Percentiles rank a stretch among this genome's conserved stretches.
Conservation (phyloP, 2,797 vertebrate species). For the Synanceia verrucosa region DNA sequence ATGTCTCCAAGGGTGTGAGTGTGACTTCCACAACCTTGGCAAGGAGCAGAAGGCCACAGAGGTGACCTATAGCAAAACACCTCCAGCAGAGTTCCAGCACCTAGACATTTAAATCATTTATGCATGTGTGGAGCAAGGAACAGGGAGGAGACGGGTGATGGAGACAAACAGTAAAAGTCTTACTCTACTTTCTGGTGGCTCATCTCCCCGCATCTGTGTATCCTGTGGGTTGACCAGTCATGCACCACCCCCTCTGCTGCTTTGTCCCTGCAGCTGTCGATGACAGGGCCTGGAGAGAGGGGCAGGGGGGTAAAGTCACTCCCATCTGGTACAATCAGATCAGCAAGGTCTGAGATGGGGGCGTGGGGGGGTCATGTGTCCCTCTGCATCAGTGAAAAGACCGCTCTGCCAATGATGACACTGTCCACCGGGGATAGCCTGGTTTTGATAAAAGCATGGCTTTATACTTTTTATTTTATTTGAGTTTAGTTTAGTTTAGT, state of each 20-base stretch:
- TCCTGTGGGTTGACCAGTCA: constrained; percentile 59
- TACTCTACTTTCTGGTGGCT: constrained; percentile 49
- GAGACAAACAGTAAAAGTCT: constrained; percentile 48
- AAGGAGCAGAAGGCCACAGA: not conserved
- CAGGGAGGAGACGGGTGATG: constrained; percentile 2
- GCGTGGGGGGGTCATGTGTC: constrained; percentile 69
- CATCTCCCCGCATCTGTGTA: constrained; percentile 35
- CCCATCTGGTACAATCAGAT: constrained; percentile 82
- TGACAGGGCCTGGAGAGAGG: constrained; percentile 72
- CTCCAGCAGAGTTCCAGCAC: constrained; percentile 11
- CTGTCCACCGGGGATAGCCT: constrained; percentile 47
- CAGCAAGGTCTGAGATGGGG: constrained; percentile 68
- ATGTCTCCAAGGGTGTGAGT: constrained; percentile 36
- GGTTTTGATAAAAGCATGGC: constrained; percentile 36
- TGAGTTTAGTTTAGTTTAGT: too few relatives aligned
- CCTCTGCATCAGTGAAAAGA: constrained; percentile 72
- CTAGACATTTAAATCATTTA: constrained; percentile 44
- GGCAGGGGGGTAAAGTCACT: constrained; percentile 75
- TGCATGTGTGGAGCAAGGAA: constrained; percentile 1
- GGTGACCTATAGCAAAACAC: constrained; percentile 18
- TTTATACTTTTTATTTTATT: constrained; percentile 10
- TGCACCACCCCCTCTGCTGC: constrained; percentile 33
- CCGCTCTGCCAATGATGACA: constrained; percentile 49
- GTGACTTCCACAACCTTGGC: constrained; percentile 27
- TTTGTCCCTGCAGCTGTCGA: constrained; percentile 62